Percentiles rank a stretch among this genome's conserved stretches.
These are phyloP conservation scores for Glossophaga mutica DNA, from an alignment of 2,797 vertebrate genomes.

Conservation along the genomic window DNA sequence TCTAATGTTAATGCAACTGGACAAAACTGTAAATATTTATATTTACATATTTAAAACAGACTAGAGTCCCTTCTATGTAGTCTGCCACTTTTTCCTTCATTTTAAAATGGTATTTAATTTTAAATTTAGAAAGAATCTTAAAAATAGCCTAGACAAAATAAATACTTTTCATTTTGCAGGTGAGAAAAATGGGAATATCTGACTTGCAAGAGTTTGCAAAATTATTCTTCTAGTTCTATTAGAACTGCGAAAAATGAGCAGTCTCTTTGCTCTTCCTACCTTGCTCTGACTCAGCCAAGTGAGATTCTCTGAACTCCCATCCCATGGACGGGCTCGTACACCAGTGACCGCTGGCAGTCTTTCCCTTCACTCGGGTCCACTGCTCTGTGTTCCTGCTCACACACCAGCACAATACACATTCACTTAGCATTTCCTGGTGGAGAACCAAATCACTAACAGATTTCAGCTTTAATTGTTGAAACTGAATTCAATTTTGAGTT, in stretches of 20 bases:
- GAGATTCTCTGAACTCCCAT: background rate
- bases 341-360: no score
- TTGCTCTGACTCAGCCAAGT: background rate
- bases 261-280: background rate
- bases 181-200: background rate
- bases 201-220: background rate
- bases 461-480: background rate
- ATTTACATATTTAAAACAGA: background rate
- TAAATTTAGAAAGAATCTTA: background rate
- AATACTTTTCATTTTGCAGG: background rate
- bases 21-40: slow-evolving; percentile 5
- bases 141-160: background rate
- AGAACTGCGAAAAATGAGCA: background rate
- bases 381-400: background rate
- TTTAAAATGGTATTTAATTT: background rate
- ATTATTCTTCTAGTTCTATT: background rate
- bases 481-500: background rate
- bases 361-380: background rate
- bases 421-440: background rate
- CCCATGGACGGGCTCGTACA: background rate
- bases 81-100: background rate
- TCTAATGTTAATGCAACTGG: background rate
- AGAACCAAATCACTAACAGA: background rate
- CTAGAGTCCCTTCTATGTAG: background rate
- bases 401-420: background rate